phyloP scores from a whole-genome alignment of 2,888 invertebrate species.

The Drosophila setosimentum region DNA sequence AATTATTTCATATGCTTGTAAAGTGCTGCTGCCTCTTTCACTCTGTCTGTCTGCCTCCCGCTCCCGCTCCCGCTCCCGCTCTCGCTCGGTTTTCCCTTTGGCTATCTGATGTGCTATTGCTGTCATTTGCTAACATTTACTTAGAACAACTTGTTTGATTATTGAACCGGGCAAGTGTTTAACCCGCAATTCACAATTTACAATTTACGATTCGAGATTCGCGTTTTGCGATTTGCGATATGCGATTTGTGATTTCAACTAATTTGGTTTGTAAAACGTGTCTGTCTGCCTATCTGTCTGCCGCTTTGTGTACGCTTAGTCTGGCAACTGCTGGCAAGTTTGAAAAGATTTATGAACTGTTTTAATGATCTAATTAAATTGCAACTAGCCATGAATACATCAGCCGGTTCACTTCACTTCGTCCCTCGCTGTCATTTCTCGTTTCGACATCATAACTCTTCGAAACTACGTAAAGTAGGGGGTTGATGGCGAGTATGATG shows the following conservation, averaged over 20 bases:
- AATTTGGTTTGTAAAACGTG: conserved; percentile 78
- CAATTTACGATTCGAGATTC: conserved; percentile 43
- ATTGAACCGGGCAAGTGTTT: conserved; percentile 70
- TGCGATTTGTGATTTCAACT: conserved; percentile 61
- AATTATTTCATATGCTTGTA: conserved; percentile 76
- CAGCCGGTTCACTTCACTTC: conserved; percentile 56
- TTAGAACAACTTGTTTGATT: conserved; percentile 80
- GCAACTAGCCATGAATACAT: conserved; percentile 79
- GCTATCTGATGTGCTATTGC: conserved; percentile 22
- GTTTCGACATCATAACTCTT: conserved; percentile 46
- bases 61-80: background rate
- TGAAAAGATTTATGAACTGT: conserved; percentile 80
- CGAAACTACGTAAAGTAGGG: conserved; percentile 1
- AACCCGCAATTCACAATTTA: conserved; percentile 54
- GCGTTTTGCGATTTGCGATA: conserved; percentile 46
- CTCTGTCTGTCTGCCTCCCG: background rate
- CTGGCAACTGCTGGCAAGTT: conserved; percentile 41
- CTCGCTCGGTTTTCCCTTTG: conserved; percentile 10
- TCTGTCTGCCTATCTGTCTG: conserved; percentile 21
- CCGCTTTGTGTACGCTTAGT: conserved; percentile 16
- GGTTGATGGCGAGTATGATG: background rate
- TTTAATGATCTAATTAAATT: conserved; percentile 83
- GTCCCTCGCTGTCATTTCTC: conserved; percentile 20
- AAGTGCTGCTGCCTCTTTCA: conserved; percentile 47
- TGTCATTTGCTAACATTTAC: conserved; percentile 55